A percentile compares a stretch with the other conserved stretches of the same genome.
phyloP scores from a whole-genome alignment of 2,888 invertebrate genomes.

The Cetonia aurata region DNA sequence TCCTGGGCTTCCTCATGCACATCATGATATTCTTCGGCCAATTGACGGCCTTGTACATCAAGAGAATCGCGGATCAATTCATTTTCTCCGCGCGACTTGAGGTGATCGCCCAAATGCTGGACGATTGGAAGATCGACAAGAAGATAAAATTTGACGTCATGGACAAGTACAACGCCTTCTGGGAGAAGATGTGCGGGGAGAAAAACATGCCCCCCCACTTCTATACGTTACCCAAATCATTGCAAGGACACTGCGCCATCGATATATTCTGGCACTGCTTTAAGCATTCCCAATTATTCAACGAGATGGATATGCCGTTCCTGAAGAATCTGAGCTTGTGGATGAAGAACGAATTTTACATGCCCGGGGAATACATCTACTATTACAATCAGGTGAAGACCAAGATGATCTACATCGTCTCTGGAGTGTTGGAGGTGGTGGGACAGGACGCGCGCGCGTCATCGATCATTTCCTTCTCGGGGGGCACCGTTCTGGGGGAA shows the following conservation, averaged over 20 bases:
- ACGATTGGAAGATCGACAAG: conserved; percentile 35
- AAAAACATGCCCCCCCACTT: conserved; percentile 17
- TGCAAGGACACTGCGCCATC: conserved; percentile 24
- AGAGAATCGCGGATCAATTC: conserved; percentile 35
- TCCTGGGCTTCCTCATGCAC: conserved; percentile 39
- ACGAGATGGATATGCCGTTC: conserved; percentile 22
- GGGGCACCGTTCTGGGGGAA: conserved; percentile 40
- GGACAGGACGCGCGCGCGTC: conserved; percentile 29
- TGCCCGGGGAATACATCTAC: conserved; percentile 40
- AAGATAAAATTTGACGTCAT: conserved; percentile 29
- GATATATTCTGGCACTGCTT: conserved; percentile 40
- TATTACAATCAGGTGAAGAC: conserved; percentile 11
- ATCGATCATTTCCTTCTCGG: conserved; percentile 40
- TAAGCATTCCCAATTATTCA: conserved; percentile 35
- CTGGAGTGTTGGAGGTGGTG: conserved; percentile 36
- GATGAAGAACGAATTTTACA: conserved; percentile 36
- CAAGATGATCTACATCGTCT: conserved; percentile 38
- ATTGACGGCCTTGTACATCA: conserved; percentile 40
- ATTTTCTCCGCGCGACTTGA: conserved; percentile 30
- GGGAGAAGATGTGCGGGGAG: conserved; percentile 38
- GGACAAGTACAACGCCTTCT: conserved; percentile 37
- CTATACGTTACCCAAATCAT: conserved; percentile 18
- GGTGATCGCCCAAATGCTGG: conserved; percentile 38
- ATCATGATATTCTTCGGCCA: conserved; percentile 42
- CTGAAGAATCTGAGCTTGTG: conserved; percentile 19